Evolutionary conservation across 2,888 invertebrate species (phyloP), one percentile per base, ranked within the genome.

Genomic region (Merodon equestris): DNA sequence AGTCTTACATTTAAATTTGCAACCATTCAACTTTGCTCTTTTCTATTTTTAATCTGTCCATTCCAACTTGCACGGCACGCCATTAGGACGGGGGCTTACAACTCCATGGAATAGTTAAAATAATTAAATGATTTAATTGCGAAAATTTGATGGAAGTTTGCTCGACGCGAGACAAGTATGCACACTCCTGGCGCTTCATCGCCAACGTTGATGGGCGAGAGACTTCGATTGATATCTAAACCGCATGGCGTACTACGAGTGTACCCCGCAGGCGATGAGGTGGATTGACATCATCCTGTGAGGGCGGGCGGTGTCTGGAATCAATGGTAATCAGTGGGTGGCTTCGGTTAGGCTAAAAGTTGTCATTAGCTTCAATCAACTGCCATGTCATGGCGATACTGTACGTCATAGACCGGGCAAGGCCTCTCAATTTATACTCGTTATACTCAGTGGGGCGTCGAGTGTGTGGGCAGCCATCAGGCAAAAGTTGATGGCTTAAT

Each of bases 321-420:
- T 27, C 27, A 27, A 27, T 50, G 57, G 50, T 45, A 50, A 4
- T 36, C 42, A 54, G 54, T 61, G 64, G 73, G 73, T 79, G 67
- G 58, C 34, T 50, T 68, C 67, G 44, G 67, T 73, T 44, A 53
- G 51, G 68, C 73, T 73, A 68, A 79, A 79, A 73, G 74, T 73
- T 79, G 73, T 79, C 74, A 79, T 79, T 79, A 74, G 68, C 67
- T 74, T 79, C 79, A 79, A 79, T 79, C 73, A 79, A 79, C 79
- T 74, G 61, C 63, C 73, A 74, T 74, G 79, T 73, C 63, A 68
- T 73, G 64, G 79, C 66, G 63, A 68, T 79, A 68, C 73, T 53
- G 51, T 67, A n/a, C 67, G 53, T 67, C 27, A 63, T 58, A 63
- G 63, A 57, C 67, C 56, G 60, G 63, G 58, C 54, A 68, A 60